Evolutionary conservation across 53 echinoderm and acorn worm genomes (phyloP).

Genomic region (Zoroaster sp.): DNA sequence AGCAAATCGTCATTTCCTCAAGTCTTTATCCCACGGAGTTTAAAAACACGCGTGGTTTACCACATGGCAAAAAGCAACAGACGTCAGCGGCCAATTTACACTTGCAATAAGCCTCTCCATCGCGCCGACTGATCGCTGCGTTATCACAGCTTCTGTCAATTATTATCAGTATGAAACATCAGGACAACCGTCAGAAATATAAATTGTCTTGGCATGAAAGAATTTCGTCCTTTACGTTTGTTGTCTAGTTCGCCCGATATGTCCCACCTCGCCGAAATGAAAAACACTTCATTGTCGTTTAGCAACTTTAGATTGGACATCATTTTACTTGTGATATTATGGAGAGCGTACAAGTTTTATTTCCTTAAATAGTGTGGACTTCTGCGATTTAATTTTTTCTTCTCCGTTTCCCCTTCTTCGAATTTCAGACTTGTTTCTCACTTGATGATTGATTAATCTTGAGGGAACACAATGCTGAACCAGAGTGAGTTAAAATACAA

Average conservation of each 20-base stretch:
- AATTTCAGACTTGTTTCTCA: no score
- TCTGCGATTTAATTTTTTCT: no score
- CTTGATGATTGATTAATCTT: no score
- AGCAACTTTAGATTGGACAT: neutral
- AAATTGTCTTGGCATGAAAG: neutral
- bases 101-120: neutral
- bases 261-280: constrained; percentile 4
- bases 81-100: neutral
- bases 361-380: no score
- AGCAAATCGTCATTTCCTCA: neutral
- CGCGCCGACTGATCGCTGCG: neutral
- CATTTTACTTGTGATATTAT: neutral
- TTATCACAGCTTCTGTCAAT: neutral
- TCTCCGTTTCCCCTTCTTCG: no score
- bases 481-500: no score
- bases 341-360: neutral
- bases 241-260: neutral
- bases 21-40: neutral
- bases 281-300: constrained; percentile 33
- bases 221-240: neutral
- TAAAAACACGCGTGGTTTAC: neutral
- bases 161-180: constrained; percentile 20
- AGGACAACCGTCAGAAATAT: constrained; percentile 12
- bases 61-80: neutral
- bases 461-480: no score